Conservation (phyloP, 2,797 vertebrate species). For the Petrocephalus schoutedeni region DNA sequence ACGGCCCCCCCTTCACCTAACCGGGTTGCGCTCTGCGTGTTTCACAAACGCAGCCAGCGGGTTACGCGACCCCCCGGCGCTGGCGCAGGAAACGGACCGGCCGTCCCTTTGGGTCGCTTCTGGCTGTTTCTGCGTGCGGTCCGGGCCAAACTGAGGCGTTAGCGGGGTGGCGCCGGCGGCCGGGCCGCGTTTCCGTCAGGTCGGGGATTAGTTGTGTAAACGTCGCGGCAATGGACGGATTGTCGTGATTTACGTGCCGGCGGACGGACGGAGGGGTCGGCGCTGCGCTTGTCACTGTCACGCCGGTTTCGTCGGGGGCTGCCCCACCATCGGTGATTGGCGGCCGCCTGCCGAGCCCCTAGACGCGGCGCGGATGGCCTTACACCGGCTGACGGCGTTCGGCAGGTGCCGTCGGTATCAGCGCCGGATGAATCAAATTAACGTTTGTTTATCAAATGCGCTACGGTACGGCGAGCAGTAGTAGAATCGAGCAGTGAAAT, state of each 20-base stretch:
- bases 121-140: background rate
- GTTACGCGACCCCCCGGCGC: background rate
- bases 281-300: background rate
- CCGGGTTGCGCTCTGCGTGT: background rate
- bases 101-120: background rate
- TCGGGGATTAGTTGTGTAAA: background rate
- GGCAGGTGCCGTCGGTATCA: background rate
- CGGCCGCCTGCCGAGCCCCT: background rate
- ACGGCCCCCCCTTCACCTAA: background rate
- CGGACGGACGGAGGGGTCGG: background rate
- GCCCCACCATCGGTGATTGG: background rate
- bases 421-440: background rate
- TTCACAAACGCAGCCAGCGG: background rate
- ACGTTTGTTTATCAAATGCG: background rate
- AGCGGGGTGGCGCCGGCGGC: background rate
- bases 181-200: background rate
- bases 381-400: background rate
- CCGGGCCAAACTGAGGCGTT: background rate
- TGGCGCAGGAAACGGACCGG: conserved; percentile 43
- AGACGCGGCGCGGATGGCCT: background rate
- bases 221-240: background rate
- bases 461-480: background rate
- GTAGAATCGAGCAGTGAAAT: background rate
- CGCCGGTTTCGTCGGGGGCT: background rate
- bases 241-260: background rate